Evolutionary conservation across 2,113 vertebrate species (phyloP).

Genomic region (Poeciliopsis prolifica): DNA sequence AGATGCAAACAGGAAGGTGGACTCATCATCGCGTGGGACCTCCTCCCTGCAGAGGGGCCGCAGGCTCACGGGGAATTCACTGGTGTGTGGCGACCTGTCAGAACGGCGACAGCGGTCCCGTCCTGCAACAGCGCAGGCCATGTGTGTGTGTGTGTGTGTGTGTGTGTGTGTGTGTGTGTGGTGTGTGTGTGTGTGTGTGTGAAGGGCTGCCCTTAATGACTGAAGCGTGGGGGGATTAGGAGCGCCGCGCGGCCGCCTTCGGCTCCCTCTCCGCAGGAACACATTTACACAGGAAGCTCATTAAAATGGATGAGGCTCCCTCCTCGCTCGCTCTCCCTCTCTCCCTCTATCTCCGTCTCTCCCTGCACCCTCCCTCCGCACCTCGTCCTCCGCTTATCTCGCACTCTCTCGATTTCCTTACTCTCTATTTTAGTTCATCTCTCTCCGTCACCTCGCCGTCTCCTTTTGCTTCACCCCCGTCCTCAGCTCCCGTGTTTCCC

Average conservation of each 20-base stretch:
- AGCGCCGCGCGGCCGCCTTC: constrained; percentile 79
- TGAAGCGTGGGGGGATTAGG: constrained; percentile 82
- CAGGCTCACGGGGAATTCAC: constrained; percentile 78
- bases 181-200: constrained; percentile 47
- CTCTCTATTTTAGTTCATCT: constrained; percentile 61
- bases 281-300: constrained; percentile 87
- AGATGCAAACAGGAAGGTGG: constrained; percentile 39
- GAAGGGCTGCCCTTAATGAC: constrained; percentile 82
- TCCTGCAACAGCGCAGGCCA: constrained; percentile 68
- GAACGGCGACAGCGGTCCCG: constrained; percentile 77
- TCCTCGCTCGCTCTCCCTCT: constrained; percentile 56
- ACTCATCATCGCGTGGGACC: constrained; percentile 53
- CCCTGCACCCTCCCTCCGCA: constrained; percentile 6
- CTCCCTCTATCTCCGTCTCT: constrained; percentile 45
- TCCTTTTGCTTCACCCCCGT: constrained; percentile 52
- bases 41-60: constrained; percentile 74
- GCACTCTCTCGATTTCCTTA: constrained; percentile 54
- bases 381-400: constrained; percentile 64
- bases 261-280: constrained; percentile 81
- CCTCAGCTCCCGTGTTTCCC: constrained; percentile 55
- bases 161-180: constrained; percentile 52
- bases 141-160: constrained; percentile 47
- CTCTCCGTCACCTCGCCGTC: constrained; percentile 49
- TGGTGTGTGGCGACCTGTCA: constrained; percentile 85
- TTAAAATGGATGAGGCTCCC: constrained; percentile 87